Percentiles rank a stretch among this genome's conserved stretches.
Evolutionary conservation across 2,888 invertebrate genomes (phyloP).

Genomic region (Brachypalpus laphriformis): DNA sequence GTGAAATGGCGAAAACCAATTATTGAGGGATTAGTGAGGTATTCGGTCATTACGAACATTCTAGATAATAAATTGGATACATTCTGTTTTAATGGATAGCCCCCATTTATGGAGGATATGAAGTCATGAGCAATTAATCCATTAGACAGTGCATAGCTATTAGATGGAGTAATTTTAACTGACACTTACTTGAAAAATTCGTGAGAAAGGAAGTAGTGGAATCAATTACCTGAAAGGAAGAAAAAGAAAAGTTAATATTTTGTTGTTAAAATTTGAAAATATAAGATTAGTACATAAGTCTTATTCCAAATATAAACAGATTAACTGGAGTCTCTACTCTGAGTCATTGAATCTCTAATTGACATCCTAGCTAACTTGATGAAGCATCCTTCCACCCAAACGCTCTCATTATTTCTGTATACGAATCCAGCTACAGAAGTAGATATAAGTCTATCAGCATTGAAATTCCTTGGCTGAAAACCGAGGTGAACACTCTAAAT

Average conservation of each 20-base stretch:
- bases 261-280: no score
- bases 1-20: slow-evolving; percentile 11
- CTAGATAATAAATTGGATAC: background rate
- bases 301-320: no score
- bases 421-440: no score
- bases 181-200: slow-evolving; percentile 10
- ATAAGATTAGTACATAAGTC: no score
- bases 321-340: no score
- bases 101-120: slow-evolving; percentile 34
- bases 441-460: no score
- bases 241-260: background rate
- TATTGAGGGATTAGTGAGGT: slow-evolving; percentile 12
- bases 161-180: background rate
- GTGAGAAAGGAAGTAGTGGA: background rate
- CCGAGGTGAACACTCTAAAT: no score
- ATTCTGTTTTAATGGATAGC: slow-evolving; percentile 1
- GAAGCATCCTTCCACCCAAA: no score
- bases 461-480: no score
- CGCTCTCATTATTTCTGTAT: no score
- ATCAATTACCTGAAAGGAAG: slow-evolving; percentile 30
- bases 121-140: slow-evolving; percentile 6
- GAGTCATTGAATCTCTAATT: no score
- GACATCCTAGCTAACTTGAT: no score
- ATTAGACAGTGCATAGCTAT: background rate
- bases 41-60: slow-evolving; percentile 10